These are phyloP conservation scores for Panthera leo DNA, from an alignment of 2,113 vertebrate genomes.

Conservation along the genomic window DNA sequence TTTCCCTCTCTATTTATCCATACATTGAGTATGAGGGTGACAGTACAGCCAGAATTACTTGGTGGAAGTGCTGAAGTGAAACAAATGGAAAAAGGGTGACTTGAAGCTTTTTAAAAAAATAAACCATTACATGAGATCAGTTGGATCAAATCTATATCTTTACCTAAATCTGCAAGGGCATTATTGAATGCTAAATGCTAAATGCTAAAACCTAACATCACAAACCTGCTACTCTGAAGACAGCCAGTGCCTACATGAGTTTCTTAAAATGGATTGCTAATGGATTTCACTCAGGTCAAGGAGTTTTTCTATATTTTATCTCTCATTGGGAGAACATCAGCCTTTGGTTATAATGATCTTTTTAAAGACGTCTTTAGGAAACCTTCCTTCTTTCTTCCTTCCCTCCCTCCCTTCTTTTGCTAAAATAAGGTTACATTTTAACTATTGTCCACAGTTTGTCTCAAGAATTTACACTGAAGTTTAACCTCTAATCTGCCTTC, in stretches of 20 bases:
- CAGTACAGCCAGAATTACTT: not conserved
- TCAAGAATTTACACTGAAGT: constrained; percentile 25
- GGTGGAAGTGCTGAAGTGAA: constrained; percentile 21
- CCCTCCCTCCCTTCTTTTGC: not conserved
- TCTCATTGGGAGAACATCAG: not conserved
- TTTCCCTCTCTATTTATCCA: constrained; percentile 13
- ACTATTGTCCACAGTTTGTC: not conserved
- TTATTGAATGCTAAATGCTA: not conserved
- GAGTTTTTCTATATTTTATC: not conserved
- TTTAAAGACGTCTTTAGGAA: constrained; percentile 31
- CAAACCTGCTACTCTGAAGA: not conserved
- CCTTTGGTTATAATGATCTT: not conserved
- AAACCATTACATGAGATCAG: not conserved
- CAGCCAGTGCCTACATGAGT: not conserved
- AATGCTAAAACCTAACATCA: not conserved
- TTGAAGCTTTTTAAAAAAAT: not conserved
- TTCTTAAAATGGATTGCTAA: not conserved
- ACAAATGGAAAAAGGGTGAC: not conserved
- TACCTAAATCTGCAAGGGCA: not conserved
- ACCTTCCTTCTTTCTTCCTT: not conserved
- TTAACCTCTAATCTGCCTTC: not conserved
- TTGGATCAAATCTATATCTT: constrained; percentile 17
- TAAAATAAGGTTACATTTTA: constrained; percentile 5
- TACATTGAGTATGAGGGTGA: not conserved
- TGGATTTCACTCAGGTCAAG: constrained; percentile 22